phyloP scores from a whole-genome alignment of 1,140 invertebrate species.

The Neomicropteryx cornuta region DNA sequence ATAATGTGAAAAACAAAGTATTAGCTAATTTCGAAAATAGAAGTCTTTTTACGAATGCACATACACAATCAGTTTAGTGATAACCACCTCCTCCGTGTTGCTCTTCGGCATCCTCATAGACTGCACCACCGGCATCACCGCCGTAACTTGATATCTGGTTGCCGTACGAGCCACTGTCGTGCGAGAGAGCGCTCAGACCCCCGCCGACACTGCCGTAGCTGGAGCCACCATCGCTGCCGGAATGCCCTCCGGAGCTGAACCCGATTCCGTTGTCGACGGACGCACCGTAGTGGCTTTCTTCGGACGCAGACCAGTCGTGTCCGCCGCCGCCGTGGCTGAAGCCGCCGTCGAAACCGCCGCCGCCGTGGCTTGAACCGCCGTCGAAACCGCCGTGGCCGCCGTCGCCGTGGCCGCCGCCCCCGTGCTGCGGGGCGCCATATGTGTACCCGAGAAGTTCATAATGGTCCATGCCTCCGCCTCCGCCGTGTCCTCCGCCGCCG shows the following conservation, averaged over 20 bases:
- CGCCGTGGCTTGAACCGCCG: conserved; percentile 27
- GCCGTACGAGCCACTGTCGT: neutral
- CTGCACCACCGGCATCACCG: neutral
- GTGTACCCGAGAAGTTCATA: conserved; percentile 38
- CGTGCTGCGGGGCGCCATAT: conserved; percentile 33
- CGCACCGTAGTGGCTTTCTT: conserved; percentile 12
- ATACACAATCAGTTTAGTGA: too few relatives aligned
- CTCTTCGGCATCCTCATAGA: neutral
- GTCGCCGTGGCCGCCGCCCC: conserved; percentile 30
- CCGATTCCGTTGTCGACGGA: neutral
- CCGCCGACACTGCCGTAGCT: neutral
- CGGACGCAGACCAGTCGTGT: conserved; percentile 20
- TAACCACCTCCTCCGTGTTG: neutral
- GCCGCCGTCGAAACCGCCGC: conserved; percentile 24
- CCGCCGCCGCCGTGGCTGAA: conserved; percentile 22
- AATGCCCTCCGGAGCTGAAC: neutral
- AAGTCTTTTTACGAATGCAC: too few relatives aligned
- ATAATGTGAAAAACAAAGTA: too few relatives aligned
- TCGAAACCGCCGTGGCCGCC: conserved; percentile 21
- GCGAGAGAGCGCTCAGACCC: conserved; percentile 12
- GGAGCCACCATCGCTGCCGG: neutral
- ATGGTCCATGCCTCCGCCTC: conserved; percentile 31
- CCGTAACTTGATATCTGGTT: neutral
- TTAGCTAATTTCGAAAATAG: too few relatives aligned
- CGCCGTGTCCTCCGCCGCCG: conserved; percentile 26